Percentiles rank a stretch among this genome's conserved stretches.
Evolutionary conservation across 2,888 invertebrate species (phyloP).

Genomic region (Troglohyphantes excavatus): DNA sequence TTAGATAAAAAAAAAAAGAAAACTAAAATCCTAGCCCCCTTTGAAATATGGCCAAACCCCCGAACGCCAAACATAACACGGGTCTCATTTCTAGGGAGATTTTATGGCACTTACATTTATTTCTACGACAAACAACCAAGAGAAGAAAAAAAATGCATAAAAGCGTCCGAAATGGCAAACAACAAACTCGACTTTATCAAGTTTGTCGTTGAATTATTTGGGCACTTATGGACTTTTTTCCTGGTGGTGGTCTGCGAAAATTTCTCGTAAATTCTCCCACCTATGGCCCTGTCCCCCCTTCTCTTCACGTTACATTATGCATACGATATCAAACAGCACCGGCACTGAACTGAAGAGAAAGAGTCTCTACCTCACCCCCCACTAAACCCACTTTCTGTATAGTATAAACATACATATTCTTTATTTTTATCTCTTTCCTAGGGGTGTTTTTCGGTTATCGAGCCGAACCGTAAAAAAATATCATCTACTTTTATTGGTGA

Average conservation of each 20-base stretch:
- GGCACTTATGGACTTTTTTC: conserved; percentile 29
- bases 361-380: conserved; percentile 1
- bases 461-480: conserved; percentile 37
- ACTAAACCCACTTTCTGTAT: conserved; percentile 3
- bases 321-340: conserved; percentile 64
- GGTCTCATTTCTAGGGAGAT: conserved; percentile 54
- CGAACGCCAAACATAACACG: conserved; percentile 27
- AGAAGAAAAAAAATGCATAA: background rate
- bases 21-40: background rate
- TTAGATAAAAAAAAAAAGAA: background rate
- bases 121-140: no score
- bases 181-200: conserved; percentile 58
- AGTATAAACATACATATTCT: conserved; percentile 11
- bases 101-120: conserved; percentile 31
- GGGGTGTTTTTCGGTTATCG: conserved; percentile 51
- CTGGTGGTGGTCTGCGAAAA: conserved; percentile 46
- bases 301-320: conserved; percentile 60
- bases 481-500: conserved; percentile 55
- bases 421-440: conserved; percentile 9
- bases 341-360: conserved; percentile 53
- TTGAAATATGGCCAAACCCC: conserved; percentile 17
- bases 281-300: conserved; percentile 31
- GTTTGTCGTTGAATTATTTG: conserved; percentile 63
- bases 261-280: conserved; percentile 64
- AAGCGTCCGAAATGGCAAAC: conserved; percentile 55